phyloP scores from a whole-genome alignment of 2,113 vertebrate species.

The Phalacrocorax carbo region DNA sequence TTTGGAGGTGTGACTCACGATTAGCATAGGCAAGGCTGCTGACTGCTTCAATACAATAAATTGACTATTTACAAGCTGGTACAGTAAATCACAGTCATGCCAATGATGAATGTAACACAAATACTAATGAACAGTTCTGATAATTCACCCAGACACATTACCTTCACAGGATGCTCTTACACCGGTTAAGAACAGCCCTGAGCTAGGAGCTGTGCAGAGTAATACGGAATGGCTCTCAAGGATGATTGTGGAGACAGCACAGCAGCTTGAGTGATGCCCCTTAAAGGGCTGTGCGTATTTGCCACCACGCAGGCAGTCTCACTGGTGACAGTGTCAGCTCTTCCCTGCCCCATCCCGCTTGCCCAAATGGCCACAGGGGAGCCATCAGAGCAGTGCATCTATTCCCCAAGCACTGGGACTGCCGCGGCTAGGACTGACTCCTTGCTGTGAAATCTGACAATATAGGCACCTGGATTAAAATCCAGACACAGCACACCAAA shows the following conservation, averaged over 20 bases:
- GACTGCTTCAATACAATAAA: not conserved
- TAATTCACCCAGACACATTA: not conserved
- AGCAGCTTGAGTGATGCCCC: not conserved
- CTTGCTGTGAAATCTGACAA: not conserved
- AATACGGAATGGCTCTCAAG: not conserved
- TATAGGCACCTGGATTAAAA: not conserved
- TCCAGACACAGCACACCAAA: not conserved
- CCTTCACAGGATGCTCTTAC: not conserved
- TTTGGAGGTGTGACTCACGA: not conserved
- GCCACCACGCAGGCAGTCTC: not conserved
- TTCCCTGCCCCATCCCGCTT: not conserved
- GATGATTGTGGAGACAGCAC: not conserved
- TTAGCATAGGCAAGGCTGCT: not conserved
- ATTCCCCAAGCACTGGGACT: not conserved
- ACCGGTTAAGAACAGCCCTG: not conserved
- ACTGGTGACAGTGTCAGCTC: not conserved
- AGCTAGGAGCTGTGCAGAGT: not conserved
- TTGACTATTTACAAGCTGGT: not conserved
- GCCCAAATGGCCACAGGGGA: not conserved
- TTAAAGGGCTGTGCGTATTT: not conserved
- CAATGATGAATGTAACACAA: not conserved
- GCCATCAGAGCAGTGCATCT: not conserved
- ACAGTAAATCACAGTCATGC: not conserved
- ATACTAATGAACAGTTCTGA: not conserved
- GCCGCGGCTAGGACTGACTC: rapidly evolving